Percentiles rank a stretch among this genome's conserved stretches.
These are phyloP conservation scores for Catamblyrhynchus diadema DNA, from an alignment of 2,797 vertebrate genomes.

Conservation along the genomic window DNA sequence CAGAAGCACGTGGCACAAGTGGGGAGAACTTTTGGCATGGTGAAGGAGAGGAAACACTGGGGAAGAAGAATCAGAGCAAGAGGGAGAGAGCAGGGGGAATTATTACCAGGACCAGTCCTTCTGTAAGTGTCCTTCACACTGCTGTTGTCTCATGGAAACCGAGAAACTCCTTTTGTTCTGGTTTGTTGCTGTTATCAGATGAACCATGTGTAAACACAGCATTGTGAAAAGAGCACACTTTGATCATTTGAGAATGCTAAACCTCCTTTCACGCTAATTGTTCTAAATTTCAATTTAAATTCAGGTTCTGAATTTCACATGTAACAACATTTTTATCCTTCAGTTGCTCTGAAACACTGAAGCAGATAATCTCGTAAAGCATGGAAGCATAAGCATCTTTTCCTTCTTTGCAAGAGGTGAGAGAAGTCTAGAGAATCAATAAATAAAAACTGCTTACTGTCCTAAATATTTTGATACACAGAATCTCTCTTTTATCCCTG, in stretches of 20 bases:
- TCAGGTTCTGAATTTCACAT: background rate
- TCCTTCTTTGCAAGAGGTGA: background rate
- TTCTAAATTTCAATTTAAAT: constrained; percentile 16
- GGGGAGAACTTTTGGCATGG: background rate
- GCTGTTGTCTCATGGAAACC: background rate
- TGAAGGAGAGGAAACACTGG: background rate
- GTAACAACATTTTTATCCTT: background rate
- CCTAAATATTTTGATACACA: background rate
- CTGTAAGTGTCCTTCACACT: background rate
- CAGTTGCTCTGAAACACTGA: background rate
- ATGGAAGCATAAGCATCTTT: background rate
- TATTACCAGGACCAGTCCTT: background rate
- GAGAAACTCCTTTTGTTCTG: background rate
- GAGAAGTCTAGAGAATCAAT: background rate
- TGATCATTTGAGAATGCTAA: background rate
- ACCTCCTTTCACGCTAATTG: background rate
- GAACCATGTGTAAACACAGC: background rate
- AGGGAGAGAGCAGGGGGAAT: background rate
- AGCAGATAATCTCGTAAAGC: background rate
- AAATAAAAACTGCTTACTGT: background rate
- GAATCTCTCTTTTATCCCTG: background rate
- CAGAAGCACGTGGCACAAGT: background rate
- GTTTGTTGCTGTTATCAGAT: background rate
- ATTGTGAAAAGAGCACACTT: background rate
- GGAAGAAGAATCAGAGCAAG: background rate